Percentiles rank a stretch among this genome's conserved stretches.
Evolutionary conservation across 2,888 invertebrate genomes (phyloP).

Genomic region (Platycheirus rosarum): DNA sequence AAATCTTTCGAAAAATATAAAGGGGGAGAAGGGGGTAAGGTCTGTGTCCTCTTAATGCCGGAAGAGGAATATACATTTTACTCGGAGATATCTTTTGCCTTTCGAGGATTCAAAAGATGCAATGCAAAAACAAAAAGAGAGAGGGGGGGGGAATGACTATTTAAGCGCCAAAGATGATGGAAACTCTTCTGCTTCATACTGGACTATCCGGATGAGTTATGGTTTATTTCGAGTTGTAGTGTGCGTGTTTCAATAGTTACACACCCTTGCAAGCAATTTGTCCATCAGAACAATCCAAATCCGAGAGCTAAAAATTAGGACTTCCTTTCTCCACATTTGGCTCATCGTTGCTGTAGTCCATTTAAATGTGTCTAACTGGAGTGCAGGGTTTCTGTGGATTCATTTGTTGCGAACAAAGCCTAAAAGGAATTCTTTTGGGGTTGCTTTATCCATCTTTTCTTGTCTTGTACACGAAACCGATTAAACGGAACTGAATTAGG

Average conservation of each 20-base stretch:
- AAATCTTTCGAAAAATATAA: slow-evolving; percentile 46
- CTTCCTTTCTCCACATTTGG: slow-evolving; percentile 32
- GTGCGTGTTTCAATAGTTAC: slow-evolving; percentile 34
- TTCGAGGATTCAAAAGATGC: slow-evolving; percentile 40
- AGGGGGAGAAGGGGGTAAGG: slow-evolving; percentile 11
- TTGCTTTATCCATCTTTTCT: too few relatives aligned
- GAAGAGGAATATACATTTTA: slow-evolving; percentile 65
- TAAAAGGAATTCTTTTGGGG: background rate
- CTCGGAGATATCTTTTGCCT: slow-evolving; percentile 41
- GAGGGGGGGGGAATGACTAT: background rate
- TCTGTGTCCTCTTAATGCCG: slow-evolving; percentile 59
- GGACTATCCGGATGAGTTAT: slow-evolving; percentile 34
- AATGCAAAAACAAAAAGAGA: slow-evolving; percentile 4
- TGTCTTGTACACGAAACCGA: too few relatives aligned
- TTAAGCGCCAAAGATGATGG: slow-evolving; percentile 52
- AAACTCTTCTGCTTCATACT: background rate
- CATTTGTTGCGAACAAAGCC: background rate
- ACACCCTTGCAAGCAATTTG: slow-evolving; percentile 39
- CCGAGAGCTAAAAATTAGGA: slow-evolving; percentile 48
- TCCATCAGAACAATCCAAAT: slow-evolving; percentile 36
- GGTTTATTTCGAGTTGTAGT: background rate
- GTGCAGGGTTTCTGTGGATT: background rate
- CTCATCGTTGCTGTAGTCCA: slow-evolving; percentile 28
- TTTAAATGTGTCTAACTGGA: slow-evolving; percentile 1
- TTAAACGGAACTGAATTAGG: too few relatives aligned